Base-by-base conservation (phyloP, 2,888 invertebrate genomes). In the Sthenelais limicola region DNA sequence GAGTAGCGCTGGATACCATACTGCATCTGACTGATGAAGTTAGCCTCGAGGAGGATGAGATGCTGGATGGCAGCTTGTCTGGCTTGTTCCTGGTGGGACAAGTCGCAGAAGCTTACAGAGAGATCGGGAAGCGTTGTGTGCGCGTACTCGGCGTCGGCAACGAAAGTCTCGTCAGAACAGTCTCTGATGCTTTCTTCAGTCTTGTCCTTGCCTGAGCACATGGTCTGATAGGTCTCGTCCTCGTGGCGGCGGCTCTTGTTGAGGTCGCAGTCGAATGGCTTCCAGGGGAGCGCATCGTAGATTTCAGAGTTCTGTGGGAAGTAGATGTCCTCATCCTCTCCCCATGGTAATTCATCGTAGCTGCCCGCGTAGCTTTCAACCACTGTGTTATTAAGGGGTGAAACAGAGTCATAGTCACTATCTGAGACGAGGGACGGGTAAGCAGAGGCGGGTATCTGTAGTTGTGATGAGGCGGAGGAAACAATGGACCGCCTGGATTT, bases 21-120 rank as follows among this genome's bases (percentile, higher is more conserved):
- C 76, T 84, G 83, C 86, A 87, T 85, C 67, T 80, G 77, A 68
- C 82, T 80, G 18, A 85, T 82, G 74, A 83, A 86, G 58, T 84
- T 83, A 15, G 82, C 77, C 76, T 87, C 87, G 49, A 38, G 30
- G 7, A 48, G 54, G 47, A 62, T 4, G 9, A 71, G 62, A 9
- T 48, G 71, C 3, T 18, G 2, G 12, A 56, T 35, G 7, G 67
- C 51, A 5, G 58, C 58, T 21, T 70, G 70, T 5, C 54, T 54
- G 9, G 54, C 54, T 15, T 56, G 15, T 30, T 70, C 43, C 1
- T 43, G 62, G 62, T 24, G 62, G 4, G 62, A 38, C 3, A 62
- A 43, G 15, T 62, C 62, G 24, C 62, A 38, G 62, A 62, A 62
- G 62, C 62, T 62, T 18, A 43, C 43, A 9, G 43, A 43, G 21